Evolutionary conservation across 2,888 invertebrate genomes (phyloP).

Genomic region (Mythimna albipuncta): DNA sequence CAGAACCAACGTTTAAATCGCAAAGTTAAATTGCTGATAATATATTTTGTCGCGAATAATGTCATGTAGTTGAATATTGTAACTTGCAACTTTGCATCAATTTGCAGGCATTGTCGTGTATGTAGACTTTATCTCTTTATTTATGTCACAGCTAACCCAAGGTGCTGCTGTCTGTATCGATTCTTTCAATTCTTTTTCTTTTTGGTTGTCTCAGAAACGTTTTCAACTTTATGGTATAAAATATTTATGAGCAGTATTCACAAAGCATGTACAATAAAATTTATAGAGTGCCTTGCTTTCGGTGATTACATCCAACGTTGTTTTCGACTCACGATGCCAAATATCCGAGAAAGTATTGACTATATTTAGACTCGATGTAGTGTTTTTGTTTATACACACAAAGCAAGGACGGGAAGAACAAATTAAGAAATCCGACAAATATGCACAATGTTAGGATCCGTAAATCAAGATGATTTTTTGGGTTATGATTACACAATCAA

Average conservation of each 20-base stretch:
- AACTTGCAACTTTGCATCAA: constrained; percentile 31
- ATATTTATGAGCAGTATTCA: constrained; percentile 30
- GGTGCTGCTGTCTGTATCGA: constrained; percentile 13
- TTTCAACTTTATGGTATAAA: constrained; percentile 17
- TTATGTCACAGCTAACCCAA: constrained; percentile 19
- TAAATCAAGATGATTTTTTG: neutral
- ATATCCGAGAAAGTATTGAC: constrained; percentile 75
- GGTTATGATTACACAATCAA: constrained; percentile 13
- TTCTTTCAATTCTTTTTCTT: constrained; percentile 14
- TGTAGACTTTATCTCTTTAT: constrained; percentile 14
- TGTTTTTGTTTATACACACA: constrained; percentile 64
- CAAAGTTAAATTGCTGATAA: constrained; percentile 53
- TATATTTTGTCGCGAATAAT: constrained; percentile 39
- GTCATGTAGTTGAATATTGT: constrained; percentile 38
- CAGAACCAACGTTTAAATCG: constrained; percentile 48
- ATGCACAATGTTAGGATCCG: constrained; percentile 1
- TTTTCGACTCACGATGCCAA: constrained; percentile 75
- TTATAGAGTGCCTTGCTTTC: constrained; percentile 56
- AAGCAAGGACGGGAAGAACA: constrained; percentile 66
- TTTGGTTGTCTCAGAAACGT: constrained; percentile 13
- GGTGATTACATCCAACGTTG: constrained; percentile 66
- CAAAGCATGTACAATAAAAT: constrained; percentile 25
- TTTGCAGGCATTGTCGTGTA: constrained; percentile 16
- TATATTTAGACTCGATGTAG: constrained; percentile 72
- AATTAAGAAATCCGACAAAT: constrained; percentile 29